Percentiles rank a stretch among this genome's conserved stretches.
These are phyloP conservation scores for Colletes gigas DNA, from an alignment of 1,140 invertebrate species.

Conservation along the genomic window DNA sequence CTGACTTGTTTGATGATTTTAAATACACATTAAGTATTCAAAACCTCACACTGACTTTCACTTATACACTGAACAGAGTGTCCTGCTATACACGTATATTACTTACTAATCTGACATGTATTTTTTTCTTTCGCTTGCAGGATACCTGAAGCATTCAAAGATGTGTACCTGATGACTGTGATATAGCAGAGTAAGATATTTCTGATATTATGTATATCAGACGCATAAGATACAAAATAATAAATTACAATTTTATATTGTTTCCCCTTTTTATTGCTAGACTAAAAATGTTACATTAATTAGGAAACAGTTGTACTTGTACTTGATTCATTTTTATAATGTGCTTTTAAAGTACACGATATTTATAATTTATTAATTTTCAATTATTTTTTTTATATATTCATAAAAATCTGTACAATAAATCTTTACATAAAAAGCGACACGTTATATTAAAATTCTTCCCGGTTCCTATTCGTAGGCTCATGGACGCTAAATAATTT, in stretches of 20 bases:
- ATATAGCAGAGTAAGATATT: slow-evolving; percentile 65
- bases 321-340: not conserved
- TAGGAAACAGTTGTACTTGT: slow-evolving; percentile 15
- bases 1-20: slow-evolving; percentile 72
- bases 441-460: not conserved
- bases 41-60: slow-evolving; percentile 64
- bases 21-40: slow-evolving; percentile 74
- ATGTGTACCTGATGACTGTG: slow-evolving; percentile 79
- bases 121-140: slow-evolving; percentile 76
- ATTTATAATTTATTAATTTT: slow-evolving; percentile 45
- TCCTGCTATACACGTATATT: slow-evolving; percentile 30
- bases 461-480: not conserved
- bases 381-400: slow-evolving; percentile 9
- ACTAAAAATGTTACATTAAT: not conserved
- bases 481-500: no score
- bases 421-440: slow-evolving; percentile 23
- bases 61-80: slow-evolving; percentile 53
- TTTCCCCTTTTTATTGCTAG: slow-evolving; percentile 32
- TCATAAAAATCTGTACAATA: slow-evolving; percentile 34
- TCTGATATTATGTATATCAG: slow-evolving; percentile 50
- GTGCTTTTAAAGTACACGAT: not conserved
- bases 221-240: slow-evolving; percentile 29
- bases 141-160: slow-evolving; percentile 65
- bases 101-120: slow-evolving; percentile 31
- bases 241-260: slow-evolving; percentile 62